Conservation (phyloP, 2,888 invertebrate species). For the Melitaea athalia region DNA sequence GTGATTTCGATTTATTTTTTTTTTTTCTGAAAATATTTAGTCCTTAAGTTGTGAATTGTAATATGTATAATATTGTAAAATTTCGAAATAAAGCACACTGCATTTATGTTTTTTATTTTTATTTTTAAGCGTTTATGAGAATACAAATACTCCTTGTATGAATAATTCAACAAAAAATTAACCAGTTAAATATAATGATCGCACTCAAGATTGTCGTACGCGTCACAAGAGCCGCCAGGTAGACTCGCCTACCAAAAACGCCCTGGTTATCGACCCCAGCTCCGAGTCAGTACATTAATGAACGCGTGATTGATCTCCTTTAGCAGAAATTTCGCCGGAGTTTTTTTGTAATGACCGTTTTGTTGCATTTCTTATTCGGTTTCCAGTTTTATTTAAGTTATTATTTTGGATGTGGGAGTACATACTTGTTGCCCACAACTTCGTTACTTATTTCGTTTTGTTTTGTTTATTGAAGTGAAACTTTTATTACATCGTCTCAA, state of each 20-base stretch:
- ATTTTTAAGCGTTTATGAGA: too few relatives aligned
- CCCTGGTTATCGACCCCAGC: slow-evolving; percentile 75
- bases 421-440: slow-evolving; percentile 19
- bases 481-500: too few relatives aligned
- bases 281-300: slow-evolving; percentile 46
- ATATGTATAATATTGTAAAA: too few relatives aligned
- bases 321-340: slow-evolving; percentile 31
- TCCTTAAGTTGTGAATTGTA: too few relatives aligned
- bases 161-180: not conserved
- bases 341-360: slow-evolving; percentile 26
- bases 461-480: slow-evolving; percentile 5
- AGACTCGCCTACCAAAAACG: slow-evolving; percentile 54
- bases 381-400: slow-evolving; percentile 21
- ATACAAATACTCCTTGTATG: too few relatives aligned
- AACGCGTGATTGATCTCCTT: slow-evolving; percentile 44
- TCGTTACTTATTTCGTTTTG: slow-evolving; percentile 3
- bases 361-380: slow-evolving; percentile 22
- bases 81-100: too few relatives aligned
- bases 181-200: not conserved
- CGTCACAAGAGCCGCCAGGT: slow-evolving; percentile 27
- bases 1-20: too few relatives aligned
- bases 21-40: too few relatives aligned
- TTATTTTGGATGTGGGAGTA: slow-evolving; percentile 19
- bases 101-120: too few relatives aligned
- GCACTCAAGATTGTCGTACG: slow-evolving; percentile 30